These are phyloP conservation scores for Lagorchestes hirsutus DNA, from an alignment of 2,797 vertebrate species.

Conservation along the genomic window DNA sequence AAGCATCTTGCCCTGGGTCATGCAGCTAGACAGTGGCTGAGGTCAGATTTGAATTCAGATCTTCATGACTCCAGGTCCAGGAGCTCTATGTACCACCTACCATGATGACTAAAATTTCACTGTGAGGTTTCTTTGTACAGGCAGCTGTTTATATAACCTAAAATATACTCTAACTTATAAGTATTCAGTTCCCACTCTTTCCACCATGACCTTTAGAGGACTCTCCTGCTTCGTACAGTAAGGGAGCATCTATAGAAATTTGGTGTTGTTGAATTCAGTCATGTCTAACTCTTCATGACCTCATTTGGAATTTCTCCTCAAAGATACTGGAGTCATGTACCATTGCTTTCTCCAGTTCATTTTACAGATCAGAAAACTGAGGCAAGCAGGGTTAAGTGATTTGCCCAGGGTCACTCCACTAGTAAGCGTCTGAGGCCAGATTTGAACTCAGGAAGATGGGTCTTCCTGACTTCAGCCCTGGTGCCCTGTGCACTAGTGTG, in stretches of 20 bases:
- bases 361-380: background rate
- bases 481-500: no score
- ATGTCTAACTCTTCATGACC: background rate
- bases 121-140: background rate
- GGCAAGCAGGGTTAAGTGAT: no score
- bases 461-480: no score
- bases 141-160: background rate
- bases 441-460: background rate
- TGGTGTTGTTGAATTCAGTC: background rate
- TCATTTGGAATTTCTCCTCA: background rate
- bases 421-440: background rate
- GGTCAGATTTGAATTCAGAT: background rate
- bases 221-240: background rate
- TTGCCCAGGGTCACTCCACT: background rate
- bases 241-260: background rate
- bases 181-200: background rate
- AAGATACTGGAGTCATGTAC: background rate
- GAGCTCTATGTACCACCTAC: background rate
- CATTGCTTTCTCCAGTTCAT: background rate
- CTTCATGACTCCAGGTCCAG: background rate
- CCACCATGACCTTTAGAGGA: background rate
- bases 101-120: background rate
- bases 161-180: background rate
- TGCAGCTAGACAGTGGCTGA: background rate
- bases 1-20: background rate